Conservation (phyloP, 2,888 invertebrate genomes). For the Zaprionus obscuricornis region DNA sequence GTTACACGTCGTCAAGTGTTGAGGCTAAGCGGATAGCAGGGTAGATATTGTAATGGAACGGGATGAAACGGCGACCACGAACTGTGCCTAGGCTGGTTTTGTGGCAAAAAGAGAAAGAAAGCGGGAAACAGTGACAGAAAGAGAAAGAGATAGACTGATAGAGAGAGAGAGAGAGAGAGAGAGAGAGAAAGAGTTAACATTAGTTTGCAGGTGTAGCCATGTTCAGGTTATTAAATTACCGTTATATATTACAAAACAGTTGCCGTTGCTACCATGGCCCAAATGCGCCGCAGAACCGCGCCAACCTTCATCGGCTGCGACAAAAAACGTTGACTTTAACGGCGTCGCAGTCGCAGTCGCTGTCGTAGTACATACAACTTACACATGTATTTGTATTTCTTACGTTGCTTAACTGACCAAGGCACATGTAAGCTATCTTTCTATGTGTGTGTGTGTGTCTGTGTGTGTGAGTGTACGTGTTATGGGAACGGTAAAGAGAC, state of each 20-base stretch:
- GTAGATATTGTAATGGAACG: too few species aligned
- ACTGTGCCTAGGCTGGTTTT: conserved; percentile 19
- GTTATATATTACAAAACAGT: conserved; percentile 78
- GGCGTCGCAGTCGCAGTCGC: conserved; percentile 8
- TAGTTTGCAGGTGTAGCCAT: conserved; percentile 63
- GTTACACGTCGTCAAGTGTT: conserved; percentile 55
- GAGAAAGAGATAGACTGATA: conserved; percentile 17
- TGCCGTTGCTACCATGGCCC: conserved; percentile 71
- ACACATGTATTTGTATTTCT: conserved; percentile 8
- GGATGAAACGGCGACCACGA: conserved; percentile 2
- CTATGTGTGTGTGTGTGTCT: conserved; percentile 2
- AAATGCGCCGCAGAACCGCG: conserved; percentile 63
- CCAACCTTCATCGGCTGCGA: conserved; percentile 50
- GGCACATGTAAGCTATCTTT: conserved; percentile 14
- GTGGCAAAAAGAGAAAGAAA: conserved; percentile 8
- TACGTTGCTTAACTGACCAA: conserved; percentile 51
- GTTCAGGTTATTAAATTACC: conserved; percentile 74
- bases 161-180: neutral
- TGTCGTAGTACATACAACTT: conserved; percentile 8
- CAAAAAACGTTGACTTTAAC: conserved; percentile 36
- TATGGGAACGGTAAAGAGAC: conserved; percentile 37
- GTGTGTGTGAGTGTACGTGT: conserved; percentile 20
- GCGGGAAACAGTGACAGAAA: neutral
- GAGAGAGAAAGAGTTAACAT: conserved; percentile 14
- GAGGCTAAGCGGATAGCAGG: too few species aligned